A percentile compares a stretch with the other conserved stretches of the same genome.
These are phyloP conservation scores for Pocota personata DNA, from an alignment of 2,888 invertebrate genomes.

Conservation along the genomic window DNA sequence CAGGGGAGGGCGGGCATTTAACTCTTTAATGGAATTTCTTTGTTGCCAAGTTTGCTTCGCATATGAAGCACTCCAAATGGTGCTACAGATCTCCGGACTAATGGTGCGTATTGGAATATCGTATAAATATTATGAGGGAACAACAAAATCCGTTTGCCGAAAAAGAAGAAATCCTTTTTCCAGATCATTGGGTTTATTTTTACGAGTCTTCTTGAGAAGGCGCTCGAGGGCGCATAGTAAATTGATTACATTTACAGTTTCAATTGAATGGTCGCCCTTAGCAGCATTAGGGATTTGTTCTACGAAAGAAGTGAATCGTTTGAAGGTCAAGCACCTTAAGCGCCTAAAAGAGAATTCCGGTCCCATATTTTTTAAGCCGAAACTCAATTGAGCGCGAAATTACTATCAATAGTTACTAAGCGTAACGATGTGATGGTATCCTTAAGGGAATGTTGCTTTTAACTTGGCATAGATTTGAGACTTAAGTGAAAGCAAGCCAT, in stretches of 20 bases:
- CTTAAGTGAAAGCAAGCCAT: conserved; percentile 15
- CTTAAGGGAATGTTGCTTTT: neutral
- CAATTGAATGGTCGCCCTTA: conserved; percentile 59
- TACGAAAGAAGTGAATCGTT: conserved; percentile 25
- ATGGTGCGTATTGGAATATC: conserved; percentile 55
- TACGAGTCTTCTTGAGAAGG: conserved; percentile 44
- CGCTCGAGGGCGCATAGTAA: conserved; percentile 42
- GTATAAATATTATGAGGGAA: conserved; percentile 49
- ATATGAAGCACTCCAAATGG: conserved; percentile 25
- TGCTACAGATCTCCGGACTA: conserved; percentile 54
- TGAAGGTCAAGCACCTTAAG: conserved; percentile 62
- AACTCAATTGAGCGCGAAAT: conserved; percentile 66
- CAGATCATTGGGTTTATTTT: conserved; percentile 67
- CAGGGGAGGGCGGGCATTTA: conserved; percentile 33
- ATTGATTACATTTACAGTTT: conserved; percentile 72
- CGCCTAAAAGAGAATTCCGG: conserved; percentile 11
- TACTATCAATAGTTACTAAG: conserved; percentile 52
- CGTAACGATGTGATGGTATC: conserved; percentile 26
- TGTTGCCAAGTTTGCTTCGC: conserved; percentile 37
- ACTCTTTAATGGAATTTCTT: conserved; percentile 56
- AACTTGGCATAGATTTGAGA: neutral
- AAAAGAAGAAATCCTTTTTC: conserved; percentile 25
- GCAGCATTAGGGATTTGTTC: neutral
- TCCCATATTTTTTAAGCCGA: conserved; percentile 41
- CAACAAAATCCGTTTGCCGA: neutral